phyloP scores from a whole-genome alignment of 2,797 vertebrate species.

The Malacoctenus gilli region DNA sequence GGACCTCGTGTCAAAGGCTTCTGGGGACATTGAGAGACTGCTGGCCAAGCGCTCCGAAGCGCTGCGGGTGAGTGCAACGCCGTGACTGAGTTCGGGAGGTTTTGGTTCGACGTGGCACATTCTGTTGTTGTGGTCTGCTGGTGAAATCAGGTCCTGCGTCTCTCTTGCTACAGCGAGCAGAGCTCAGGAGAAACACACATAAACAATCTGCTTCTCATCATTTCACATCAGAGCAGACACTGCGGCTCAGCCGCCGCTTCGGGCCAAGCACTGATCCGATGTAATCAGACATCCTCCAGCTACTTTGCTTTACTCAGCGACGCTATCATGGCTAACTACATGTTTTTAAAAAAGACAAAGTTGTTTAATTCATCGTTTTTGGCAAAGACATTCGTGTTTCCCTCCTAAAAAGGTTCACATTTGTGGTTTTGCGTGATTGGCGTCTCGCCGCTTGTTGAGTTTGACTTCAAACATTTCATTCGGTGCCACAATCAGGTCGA shows the following conservation, averaged over 20 bases:
- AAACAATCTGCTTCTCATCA: conserved; percentile 57
- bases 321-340: conserved; percentile 15
- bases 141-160: conserved; percentile 4
- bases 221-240: conserved; percentile 45
- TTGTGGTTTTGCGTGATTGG: too few relatives aligned
- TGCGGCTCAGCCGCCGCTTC: conserved; percentile 36
- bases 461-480: too few relatives aligned
- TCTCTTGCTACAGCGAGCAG: conserved; percentile 13
- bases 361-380: too few relatives aligned
- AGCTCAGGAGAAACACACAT: conserved; percentile 15
- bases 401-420: too few relatives aligned
- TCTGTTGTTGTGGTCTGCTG: conserved; percentile 1
- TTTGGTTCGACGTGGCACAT: too few relatives aligned
- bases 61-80: conserved; percentile 88
- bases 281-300: conserved; percentile 58
- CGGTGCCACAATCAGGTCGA: too few relatives aligned
- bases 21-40: conserved; percentile 90
- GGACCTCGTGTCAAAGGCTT: conserved; percentile 89
- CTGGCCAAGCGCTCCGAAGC: conserved; percentile 89
- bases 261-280: conserved; percentile 53
- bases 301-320: conserved; percentile 37
- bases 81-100: not conserved
- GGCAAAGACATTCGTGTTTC: too few relatives aligned
- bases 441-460: too few relatives aligned
- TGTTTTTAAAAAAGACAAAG: conserved; percentile 15